Evolutionary conservation across 2,113 vertebrate genomes (phyloP), one percentile per base, ranked within the genome.

Genomic region (Crotalus tigris): DNA sequence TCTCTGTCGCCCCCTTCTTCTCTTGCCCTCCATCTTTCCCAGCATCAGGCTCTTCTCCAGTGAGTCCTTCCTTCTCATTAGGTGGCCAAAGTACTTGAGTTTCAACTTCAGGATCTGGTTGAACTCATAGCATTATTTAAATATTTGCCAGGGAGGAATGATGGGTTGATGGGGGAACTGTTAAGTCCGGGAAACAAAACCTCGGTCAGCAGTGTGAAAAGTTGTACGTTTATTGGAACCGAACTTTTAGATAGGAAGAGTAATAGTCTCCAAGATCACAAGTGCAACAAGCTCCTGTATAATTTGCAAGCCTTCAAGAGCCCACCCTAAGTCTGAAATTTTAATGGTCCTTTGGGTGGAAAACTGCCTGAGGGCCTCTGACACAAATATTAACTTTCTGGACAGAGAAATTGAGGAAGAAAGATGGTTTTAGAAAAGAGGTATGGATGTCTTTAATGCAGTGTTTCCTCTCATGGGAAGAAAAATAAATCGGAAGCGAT

Each of bases 381-480:
- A 51, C 26, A 87, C 26, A 87, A 29, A 87, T 53, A 26, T 5
- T 51, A 26, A 53, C 26, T 5, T 87, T 15, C 85, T 87, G 85
- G 26, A 7, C 5, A 0, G 33, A 51, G 49, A 87, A 21, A 87
- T 39, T 39, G 39, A 81, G 69, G 49, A 53, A 51, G 23, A 87
- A 26, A 49, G 46, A 87, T 53, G 26, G 13, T 29, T 87, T 51
- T 3, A 23, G 85, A 29, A 87, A 87, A 87, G 4, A 87, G 17
- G 3, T 2, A 13, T 15, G 53, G 69, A 39, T 6, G 1, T 81
- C 39, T 81, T 92, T 93, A 61, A 53, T 2, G 0, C 69, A 49
- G 81, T 92, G 55, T 89, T 94, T 90, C 93, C 87, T 26, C 53
- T 90, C 90, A 46, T 54, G 26, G 44, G 24, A 90, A 92, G 85